A percentile compares a stretch with the other conserved stretches of the same genome.
Conservation (phyloP, 2,888 invertebrate species). For the Shargacucullia verbasci region DNA sequence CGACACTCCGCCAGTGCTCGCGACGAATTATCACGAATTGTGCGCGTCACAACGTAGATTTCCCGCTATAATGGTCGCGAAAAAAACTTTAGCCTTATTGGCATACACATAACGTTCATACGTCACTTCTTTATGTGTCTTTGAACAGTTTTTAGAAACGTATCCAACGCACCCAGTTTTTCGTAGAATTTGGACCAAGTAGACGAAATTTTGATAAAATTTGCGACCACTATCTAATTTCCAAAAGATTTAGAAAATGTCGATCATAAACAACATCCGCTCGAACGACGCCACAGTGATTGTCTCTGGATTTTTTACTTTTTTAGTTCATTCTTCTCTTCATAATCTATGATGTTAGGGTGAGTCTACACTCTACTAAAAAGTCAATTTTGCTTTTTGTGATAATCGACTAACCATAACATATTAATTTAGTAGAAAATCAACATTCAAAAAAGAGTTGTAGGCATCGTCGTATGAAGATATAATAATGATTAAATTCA, state of each 20-base stretch:
- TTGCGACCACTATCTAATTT: constrained; percentile 71
- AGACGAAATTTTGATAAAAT: constrained; percentile 60
- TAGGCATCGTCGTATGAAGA: too few relatives aligned
- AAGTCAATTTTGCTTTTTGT: constrained; percentile 5
- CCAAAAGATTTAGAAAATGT: constrained; percentile 77
- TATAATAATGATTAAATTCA: too few relatives aligned
- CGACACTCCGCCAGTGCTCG: constrained; percentile 74
- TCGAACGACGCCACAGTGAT: constrained; percentile 80
- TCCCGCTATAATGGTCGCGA: constrained; percentile 83
- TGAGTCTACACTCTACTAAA: too few relatives aligned
- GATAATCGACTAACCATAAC: too few relatives aligned
- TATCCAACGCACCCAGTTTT: constrained; percentile 22
- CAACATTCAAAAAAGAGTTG: too few relatives aligned
- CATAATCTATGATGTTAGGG: not conserved
- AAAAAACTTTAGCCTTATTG: constrained; percentile 66
- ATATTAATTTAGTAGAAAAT: too few relatives aligned
- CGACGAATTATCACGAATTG: constrained; percentile 76
- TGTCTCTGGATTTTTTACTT: constrained; percentile 63
- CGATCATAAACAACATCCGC: constrained; percentile 85
- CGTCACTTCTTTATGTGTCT: constrained; percentile 34
- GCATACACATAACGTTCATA: constrained; percentile 60
- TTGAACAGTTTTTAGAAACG: constrained; percentile 17
- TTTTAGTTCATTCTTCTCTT: constrained; percentile 12
- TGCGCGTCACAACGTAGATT: constrained; percentile 85
- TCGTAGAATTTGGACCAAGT: constrained; percentile 44